Evolutionary conservation across 2,888 invertebrate genomes (phyloP).

Genomic region (Pristionchus maxplancki): DNA sequence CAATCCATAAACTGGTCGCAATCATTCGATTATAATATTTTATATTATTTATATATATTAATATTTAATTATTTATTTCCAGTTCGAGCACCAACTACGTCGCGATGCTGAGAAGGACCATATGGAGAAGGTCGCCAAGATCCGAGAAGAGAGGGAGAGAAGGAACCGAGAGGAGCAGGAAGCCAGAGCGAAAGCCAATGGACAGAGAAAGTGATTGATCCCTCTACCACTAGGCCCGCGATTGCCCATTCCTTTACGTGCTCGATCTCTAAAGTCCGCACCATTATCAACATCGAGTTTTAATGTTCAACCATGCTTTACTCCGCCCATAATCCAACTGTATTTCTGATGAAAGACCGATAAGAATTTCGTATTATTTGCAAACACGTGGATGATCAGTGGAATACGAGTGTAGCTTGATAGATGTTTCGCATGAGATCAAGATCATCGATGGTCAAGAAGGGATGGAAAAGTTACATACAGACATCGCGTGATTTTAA

Average conservation of each 20-base stretch:
- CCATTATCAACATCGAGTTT: background rate
- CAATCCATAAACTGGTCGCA: too few relatives aligned
- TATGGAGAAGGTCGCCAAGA: background rate
- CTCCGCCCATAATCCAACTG: background rate
- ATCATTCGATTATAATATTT: too few relatives aligned
- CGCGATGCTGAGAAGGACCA: conserved; percentile 5
- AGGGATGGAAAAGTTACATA: background rate
- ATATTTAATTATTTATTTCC: too few relatives aligned
- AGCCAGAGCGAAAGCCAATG: background rate
- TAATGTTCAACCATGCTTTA: background rate
- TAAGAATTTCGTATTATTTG: background rate
- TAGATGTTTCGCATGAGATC: too few relatives aligned
- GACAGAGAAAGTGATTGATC: background rate
- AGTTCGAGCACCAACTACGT: conserved; percentile 40
- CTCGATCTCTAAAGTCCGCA: background rate
- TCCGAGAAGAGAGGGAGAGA: background rate
- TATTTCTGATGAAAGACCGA: background rate
- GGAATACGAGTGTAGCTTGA: background rate
- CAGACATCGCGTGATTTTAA: too few relatives aligned
- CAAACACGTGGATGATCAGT: background rate
- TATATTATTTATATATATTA: too few relatives aligned
- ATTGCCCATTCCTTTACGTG: background rate
- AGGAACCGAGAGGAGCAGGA: background rate
- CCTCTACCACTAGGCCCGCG: background rate
- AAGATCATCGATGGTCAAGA: background rate